phyloP scores from a whole-genome alignment of 2,113 vertebrate species.

The Mirounga angustirostris region DNA sequence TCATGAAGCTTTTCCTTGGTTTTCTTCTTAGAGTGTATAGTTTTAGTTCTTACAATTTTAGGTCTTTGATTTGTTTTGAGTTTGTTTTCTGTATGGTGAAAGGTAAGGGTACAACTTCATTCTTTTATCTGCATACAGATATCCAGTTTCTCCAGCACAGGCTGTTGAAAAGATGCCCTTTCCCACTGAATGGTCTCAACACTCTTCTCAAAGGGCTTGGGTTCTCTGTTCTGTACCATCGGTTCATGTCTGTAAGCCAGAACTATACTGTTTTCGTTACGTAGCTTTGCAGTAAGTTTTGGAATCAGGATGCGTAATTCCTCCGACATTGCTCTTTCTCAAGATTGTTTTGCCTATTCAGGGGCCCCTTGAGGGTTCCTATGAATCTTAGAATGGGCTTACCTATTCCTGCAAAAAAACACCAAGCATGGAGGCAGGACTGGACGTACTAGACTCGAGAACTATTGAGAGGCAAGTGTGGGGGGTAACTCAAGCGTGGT shows the following conservation, averaged over 20 bases:
- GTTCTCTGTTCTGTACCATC: not conserved
- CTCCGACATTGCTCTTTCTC: not conserved
- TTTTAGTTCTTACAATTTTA: not conserved
- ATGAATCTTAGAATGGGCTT: not conserved
- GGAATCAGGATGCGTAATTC: not conserved
- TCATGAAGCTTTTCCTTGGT: not conserved
- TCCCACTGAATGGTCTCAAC: not conserved
- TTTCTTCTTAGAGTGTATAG: not conserved
- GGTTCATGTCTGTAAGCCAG: not conserved
- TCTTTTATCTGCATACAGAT: not conserved
- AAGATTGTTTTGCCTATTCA: not conserved
- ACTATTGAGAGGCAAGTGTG: not conserved
- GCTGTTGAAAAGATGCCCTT: not conserved
- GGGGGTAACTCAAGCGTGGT: not conserved
- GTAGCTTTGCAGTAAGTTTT: not conserved
- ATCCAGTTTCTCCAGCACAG: not conserved
- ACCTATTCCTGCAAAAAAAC: not conserved
- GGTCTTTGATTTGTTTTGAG: not conserved
- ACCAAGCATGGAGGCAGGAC: not conserved
- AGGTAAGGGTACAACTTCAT: not conserved
- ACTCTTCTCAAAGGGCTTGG: not conserved
- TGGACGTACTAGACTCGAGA: accelerated
- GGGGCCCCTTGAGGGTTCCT: not conserved
- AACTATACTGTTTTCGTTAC: not conserved
- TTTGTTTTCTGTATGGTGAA: not conserved